Conservation (phyloP, 1,140 invertebrate genomes). For the Bombus pyrosoma region DNA sequence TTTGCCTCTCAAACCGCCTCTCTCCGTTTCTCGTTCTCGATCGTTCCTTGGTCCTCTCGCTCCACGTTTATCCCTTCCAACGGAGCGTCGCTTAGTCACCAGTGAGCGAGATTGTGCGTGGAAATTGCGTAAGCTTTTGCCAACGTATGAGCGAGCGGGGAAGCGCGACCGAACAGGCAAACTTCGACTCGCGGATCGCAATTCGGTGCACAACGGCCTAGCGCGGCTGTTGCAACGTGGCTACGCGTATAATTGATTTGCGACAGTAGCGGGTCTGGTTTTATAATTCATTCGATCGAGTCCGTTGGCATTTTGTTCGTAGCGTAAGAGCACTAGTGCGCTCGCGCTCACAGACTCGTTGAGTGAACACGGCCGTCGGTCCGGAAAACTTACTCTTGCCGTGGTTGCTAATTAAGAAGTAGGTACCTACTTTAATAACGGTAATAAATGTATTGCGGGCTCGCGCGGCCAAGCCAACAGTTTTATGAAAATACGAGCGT, state of each 20-base stretch:
- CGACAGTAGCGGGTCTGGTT: slow-evolving; percentile 15
- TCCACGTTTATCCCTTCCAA: slow-evolving; percentile 31
- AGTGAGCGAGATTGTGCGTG: slow-evolving; percentile 12
- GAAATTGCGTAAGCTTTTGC: slow-evolving; percentile 36
- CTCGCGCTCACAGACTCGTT: background rate
- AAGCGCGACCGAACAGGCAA: background rate
- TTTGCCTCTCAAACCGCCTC: slow-evolving; percentile 26
- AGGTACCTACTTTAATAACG: slow-evolving; percentile 33
- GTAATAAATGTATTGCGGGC: slow-evolving; percentile 23
- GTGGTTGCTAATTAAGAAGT: slow-evolving; percentile 26
- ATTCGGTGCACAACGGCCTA: background rate
- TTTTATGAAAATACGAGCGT: slow-evolving; percentile 44
- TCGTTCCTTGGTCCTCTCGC: slow-evolving; percentile 26
- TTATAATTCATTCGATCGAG: slow-evolving; percentile 14
- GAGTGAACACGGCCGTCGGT: background rate
- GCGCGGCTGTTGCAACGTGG: slow-evolving; percentile 13
- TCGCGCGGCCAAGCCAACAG: background rate
- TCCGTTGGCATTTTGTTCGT: background rate
- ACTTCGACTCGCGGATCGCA: background rate
- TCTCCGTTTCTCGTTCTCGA: slow-evolving; percentile 23
- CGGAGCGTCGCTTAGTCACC: slow-evolving; percentile 38
- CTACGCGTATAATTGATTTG: slow-evolving; percentile 41
- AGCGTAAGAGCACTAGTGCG: background rate
- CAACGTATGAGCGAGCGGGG: background rate
- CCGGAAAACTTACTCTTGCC: background rate